Percentiles rank a stretch among this genome's conserved stretches.
Evolutionary conservation across 2,113 vertebrate genomes (phyloP).

Genomic region (Zeus faber): DNA sequence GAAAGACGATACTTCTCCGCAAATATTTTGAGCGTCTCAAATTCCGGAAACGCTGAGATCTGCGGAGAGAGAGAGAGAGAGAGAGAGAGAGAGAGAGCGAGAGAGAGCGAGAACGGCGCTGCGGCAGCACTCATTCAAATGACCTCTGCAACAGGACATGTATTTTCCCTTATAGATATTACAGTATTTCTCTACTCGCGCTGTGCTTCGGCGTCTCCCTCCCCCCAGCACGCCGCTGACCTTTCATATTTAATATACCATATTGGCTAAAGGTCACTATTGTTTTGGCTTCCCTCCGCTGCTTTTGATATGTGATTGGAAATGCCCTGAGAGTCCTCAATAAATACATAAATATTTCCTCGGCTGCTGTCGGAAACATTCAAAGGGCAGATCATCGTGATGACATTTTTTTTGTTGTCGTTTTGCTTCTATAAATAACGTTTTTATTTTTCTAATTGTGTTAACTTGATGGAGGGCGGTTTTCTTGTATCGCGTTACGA

Average conservation of each 20-base stretch:
- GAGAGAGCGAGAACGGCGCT: no score
- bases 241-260: conserved; percentile 76
- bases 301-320: conserved; percentile 72
- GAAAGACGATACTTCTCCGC: no score
- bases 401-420: conserved; percentile 7
- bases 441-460: conserved; percentile 22
- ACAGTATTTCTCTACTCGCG: conserved; percentile 53
- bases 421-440: conserved; percentile 17
- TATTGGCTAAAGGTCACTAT: conserved; percentile 77
- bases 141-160: conserved; percentile 50
- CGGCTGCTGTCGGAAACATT: conserved; percentile 59
- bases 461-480: conserved; percentile 7
- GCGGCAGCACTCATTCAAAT: conserved; percentile 57
- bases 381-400: conserved; percentile 56
- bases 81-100: no score
- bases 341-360: conserved; percentile 66
- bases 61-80: no score
- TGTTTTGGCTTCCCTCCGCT: conserved; percentile 72
- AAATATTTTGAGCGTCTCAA: no score
- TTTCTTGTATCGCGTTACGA: conserved; percentile 7
- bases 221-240: conserved; percentile 59
- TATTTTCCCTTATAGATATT: conserved; percentile 52
- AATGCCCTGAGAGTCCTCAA: conserved; percentile 50
- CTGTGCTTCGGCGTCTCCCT: conserved; percentile 19
- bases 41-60: no score